Evolutionary conservation across 2,888 invertebrate species (phyloP).

Genomic region (Limnephilus rhombicus): DNA sequence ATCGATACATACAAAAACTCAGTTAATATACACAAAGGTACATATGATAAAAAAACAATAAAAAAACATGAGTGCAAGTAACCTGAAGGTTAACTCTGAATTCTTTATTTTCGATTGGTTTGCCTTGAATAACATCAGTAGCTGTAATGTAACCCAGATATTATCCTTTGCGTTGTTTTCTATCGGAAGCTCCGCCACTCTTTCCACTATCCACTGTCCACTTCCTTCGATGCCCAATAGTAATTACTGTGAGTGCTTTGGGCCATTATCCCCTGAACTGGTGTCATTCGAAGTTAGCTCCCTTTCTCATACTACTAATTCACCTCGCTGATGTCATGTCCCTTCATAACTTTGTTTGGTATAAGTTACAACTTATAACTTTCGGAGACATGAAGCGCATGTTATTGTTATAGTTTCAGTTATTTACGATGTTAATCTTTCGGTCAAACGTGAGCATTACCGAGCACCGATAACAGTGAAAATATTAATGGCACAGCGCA

Average conservation of each 20-base stretch:
- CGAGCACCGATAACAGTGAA: neutral
- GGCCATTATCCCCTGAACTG: conserved; percentile 50
- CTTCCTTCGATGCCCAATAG: conserved; percentile 24
- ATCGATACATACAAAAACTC: too few species aligned
- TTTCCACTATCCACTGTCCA: conserved; percentile 13
- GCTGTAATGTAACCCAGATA: neutral
- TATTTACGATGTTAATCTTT: neutral
- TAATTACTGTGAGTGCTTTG: conserved; percentile 61
- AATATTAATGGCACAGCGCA: neutral
- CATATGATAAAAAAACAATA: too few species aligned
- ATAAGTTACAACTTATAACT: neutral
- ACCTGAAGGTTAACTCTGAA: neutral
- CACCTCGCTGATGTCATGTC: conserved; percentile 6
- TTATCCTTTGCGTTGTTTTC: conserved; percentile 19
- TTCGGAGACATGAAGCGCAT: neutral
- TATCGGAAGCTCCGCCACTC: conserved; percentile 6
- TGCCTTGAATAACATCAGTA: neutral
- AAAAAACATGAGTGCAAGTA: too few species aligned
- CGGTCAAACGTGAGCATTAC: neutral
- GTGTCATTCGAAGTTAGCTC: conserved; percentile 19
- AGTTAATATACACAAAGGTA: too few species aligned
- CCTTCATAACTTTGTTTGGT: neutral
- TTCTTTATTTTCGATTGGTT: neutral
- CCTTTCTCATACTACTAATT: conserved; percentile 28
- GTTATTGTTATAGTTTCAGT: neutral